These are phyloP conservation scores for Balearica regulorum DNA, from an alignment of 2,797 vertebrate genomes.

Conservation along the genomic window DNA sequence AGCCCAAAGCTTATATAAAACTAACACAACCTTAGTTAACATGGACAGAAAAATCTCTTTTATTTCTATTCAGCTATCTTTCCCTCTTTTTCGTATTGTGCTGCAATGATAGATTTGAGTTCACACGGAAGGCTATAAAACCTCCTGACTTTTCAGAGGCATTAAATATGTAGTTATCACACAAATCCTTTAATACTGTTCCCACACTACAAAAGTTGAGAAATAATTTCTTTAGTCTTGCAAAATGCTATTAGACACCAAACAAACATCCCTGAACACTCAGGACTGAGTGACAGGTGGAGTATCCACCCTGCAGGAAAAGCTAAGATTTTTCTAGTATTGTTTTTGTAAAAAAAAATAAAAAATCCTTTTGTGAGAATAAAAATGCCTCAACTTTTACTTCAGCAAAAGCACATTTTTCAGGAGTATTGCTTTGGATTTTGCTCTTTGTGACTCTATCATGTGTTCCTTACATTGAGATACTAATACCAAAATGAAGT, in stretches of 20 bases:
- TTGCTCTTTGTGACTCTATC: not conserved
- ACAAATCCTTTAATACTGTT: not conserved
- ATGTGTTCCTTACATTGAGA: not conserved
- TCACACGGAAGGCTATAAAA: not conserved
- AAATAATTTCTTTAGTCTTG: not conserved
- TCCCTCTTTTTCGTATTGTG: not conserved
- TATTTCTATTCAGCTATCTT: not conserved
- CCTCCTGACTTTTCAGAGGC: not conserved
- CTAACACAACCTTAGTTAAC: not conserved
- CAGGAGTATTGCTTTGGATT: not conserved
- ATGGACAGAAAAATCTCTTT: not conserved
- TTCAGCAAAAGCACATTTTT: not conserved
- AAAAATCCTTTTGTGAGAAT: not conserved
- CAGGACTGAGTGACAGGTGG: not conserved
- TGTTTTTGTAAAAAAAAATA: not conserved
- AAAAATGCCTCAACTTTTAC: not conserved
- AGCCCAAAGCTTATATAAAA: not conserved
- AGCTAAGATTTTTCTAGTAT: not conserved
- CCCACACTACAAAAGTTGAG: not conserved
- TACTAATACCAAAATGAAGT: not conserved
- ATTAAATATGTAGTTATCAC: not conserved
- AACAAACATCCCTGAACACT: not conserved
- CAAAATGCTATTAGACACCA: not conserved
- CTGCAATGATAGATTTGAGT: not conserved
- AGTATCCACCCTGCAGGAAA: not conserved